A percentile compares a stretch with the other conserved stretches of the same genome.
phyloP scores from a whole-genome alignment of 2,797 vertebrate genomes.

The Linurgus olivaceus region DNA sequence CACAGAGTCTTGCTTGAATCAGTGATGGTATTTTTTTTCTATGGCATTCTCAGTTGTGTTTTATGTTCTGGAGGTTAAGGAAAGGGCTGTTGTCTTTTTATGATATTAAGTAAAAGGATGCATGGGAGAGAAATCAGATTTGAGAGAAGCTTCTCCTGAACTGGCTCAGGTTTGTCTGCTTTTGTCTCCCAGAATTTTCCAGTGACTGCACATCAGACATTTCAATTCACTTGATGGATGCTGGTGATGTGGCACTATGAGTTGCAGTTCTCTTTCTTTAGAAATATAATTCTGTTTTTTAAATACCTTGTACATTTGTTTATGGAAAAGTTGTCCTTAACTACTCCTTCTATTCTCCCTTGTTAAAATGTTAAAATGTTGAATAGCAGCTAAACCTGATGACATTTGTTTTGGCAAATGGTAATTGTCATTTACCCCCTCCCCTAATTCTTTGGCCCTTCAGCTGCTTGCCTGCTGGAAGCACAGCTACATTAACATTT shows the following conservation, averaged over 20 bases:
- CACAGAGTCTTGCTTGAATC: not conserved
- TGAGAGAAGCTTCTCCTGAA: not conserved
- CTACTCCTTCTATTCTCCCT: not conserved
- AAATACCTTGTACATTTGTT: not conserved
- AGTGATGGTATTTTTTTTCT: not conserved
- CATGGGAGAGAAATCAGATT: not conserved
- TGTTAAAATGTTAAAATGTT: not conserved
- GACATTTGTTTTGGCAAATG: not conserved
- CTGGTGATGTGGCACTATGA: rapidly evolving
- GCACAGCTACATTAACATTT: not conserved
- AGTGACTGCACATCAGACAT: not conserved
- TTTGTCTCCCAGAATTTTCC: not conserved
- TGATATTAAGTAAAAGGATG: not conserved
- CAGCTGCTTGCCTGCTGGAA: not conserved
- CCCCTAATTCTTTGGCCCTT: not conserved
- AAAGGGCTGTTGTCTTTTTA: not conserved
- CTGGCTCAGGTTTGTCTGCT: not conserved
- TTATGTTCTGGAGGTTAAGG: not conserved
- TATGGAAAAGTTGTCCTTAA: not conserved
- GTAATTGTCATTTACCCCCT: not conserved
- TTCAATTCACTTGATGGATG: not conserved
- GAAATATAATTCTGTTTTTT: not conserved
- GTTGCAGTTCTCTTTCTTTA: not conserved
- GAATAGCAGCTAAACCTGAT: not conserved
- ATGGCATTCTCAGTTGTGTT: not conserved